Percentiles rank a stretch among this genome's conserved stretches.
Evolutionary conservation across 2,797 vertebrate species (phyloP).

Genomic region (Cryptoblepharus egeriae): DNA sequence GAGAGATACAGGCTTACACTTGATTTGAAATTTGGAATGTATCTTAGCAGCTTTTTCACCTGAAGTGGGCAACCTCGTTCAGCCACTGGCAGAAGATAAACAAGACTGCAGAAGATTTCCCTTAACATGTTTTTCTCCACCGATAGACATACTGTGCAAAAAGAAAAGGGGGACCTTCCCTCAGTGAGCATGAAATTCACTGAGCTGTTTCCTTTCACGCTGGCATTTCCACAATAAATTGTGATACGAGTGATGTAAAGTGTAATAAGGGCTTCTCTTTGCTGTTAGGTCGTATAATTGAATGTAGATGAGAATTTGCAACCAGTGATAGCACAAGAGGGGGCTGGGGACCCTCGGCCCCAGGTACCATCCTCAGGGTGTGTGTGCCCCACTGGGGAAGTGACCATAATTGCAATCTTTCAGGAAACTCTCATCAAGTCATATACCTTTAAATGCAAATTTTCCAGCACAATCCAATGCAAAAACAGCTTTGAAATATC

Average conservation of each 20-base stretch:
- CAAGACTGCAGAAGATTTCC: not conserved
- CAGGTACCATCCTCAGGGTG: too few species aligned
- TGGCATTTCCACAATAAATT: constrained; percentile 13
- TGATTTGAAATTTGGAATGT: constrained; percentile 7
- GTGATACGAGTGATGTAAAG: not conserved
- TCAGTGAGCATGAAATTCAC: not conserved
- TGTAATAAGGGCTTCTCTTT: not conserved
- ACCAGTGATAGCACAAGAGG: too few species aligned
- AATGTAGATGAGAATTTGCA: not conserved
- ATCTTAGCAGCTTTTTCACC: constrained; percentile 10
- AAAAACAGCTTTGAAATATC: too few species aligned
- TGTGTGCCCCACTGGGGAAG: too few species aligned
- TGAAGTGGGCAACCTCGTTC: not conserved
- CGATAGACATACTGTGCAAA: constrained; percentile 5
- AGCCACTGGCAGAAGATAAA: not conserved
- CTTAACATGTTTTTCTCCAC: not conserved
- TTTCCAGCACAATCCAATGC: too few species aligned
- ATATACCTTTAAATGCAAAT: too few species aligned
- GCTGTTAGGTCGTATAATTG: not conserved
- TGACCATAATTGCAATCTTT: too few species aligned
- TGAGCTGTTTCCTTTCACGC: not conserved
- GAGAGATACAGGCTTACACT: not conserved
- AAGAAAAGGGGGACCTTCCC: not conserved
- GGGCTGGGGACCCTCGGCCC: too few species aligned
- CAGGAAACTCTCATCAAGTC: too few species aligned